phyloP scores from a whole-genome alignment of 1,140 invertebrate genomes.

The Drosophila erecta region DNA sequence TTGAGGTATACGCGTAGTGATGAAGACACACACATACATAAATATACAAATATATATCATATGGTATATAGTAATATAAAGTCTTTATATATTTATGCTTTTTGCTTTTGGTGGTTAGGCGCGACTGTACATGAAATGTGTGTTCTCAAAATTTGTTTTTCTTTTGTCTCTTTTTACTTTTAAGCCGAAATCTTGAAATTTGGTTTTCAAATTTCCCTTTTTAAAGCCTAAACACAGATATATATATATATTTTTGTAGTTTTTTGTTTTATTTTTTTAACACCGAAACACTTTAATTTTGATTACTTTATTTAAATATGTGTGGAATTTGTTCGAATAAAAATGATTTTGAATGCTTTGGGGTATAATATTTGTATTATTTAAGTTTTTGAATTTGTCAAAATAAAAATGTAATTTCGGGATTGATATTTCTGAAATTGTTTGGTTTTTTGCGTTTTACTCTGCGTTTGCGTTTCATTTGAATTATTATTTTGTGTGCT shows the following conservation, averaged over 20 bases:
- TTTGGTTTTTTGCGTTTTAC: constrained; percentile 12
- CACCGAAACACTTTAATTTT: constrained; percentile 72
- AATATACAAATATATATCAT: constrained; percentile 68
- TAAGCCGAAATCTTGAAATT: constrained; percentile 31
- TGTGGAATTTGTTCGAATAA: constrained; percentile 10
- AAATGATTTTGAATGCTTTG: constrained; percentile 13
- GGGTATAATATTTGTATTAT: constrained; percentile 20
- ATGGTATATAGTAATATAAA: constrained; percentile 57
- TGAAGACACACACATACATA: constrained; percentile 84
- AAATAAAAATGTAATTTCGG: constrained; percentile 13
- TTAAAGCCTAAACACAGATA: constrained; percentile 58
- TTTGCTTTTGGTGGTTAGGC: constrained; percentile 36
- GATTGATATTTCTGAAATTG: constrained; percentile 18
- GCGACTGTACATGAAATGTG: constrained; percentile 49
- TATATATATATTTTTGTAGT: constrained; percentile 18
- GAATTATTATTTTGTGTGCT: constrained; percentile 82
- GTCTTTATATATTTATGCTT: constrained; percentile 39
- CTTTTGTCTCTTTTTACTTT: not conserved
- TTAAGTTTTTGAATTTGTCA: constrained; percentile 12
- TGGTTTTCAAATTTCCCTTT: constrained; percentile 33
- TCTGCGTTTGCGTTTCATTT: constrained; percentile 60
- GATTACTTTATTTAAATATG: constrained; percentile 41
- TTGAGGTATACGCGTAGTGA: constrained; percentile 85
- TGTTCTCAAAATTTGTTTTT: constrained; percentile 40
- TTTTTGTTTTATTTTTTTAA: constrained; percentile 41